These are phyloP conservation scores for Carlito syrichta DNA, from an alignment of 2,113 vertebrate genomes.

Conservation along the genomic window DNA sequence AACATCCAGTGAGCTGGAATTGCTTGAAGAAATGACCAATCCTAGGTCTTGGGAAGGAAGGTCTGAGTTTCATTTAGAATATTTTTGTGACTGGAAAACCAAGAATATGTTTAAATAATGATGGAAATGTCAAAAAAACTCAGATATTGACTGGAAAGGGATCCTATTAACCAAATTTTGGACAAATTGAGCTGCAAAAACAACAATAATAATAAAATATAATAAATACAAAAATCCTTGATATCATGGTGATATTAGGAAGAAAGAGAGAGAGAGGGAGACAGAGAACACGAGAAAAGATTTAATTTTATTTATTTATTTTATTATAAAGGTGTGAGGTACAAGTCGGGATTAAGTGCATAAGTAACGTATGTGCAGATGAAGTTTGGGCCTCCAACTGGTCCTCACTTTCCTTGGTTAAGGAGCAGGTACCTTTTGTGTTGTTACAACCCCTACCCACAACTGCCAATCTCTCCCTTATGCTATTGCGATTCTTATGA, in stretches of 20 bases:
- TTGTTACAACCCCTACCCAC: too few relatives aligned
- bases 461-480: too few relatives aligned
- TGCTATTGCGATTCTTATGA: too few relatives aligned
- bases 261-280: neutral
- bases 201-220: neutral
- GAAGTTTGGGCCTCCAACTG: too few relatives aligned
- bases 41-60: neutral
- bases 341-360: too few relatives aligned
- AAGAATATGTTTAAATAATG: neutral
- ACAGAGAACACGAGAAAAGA: neutral
- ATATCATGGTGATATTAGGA: neutral
- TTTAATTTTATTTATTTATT: too few relatives aligned
- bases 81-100: neutral
- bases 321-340: too few relatives aligned
- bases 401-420: too few relatives aligned
- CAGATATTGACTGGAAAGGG: neutral
- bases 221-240: neutral
- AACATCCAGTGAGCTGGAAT: neutral
- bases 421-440: too few relatives aligned
- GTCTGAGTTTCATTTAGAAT: neutral
- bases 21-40: neutral
- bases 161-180: neutral
- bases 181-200: neutral
- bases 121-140: neutral
- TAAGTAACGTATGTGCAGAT: too few relatives aligned